Evolutionary conservation across 2,888 invertebrate species (phyloP).

Genomic region (Oxystoma pomonae): DNA sequence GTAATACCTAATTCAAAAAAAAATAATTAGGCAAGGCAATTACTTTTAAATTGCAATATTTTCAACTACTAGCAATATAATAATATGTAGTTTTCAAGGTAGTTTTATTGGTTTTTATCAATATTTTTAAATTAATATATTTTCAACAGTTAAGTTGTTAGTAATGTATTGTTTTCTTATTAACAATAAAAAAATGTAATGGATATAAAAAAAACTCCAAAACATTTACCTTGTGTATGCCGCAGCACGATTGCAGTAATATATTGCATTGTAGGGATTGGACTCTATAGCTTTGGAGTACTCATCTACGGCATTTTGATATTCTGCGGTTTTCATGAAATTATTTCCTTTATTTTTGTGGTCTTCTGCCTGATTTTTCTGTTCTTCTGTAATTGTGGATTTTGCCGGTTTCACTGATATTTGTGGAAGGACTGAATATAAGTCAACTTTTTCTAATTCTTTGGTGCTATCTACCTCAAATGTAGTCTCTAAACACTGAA

Average conservation of each 20-base stretch:
- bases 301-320: slow-evolving; percentile 74
- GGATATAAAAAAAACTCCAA: no score
- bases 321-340: slow-evolving; percentile 81
- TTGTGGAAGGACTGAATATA: slow-evolving; percentile 25
- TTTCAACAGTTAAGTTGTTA: no score
- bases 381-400: slow-evolving; percentile 48
- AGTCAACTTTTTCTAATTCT: slow-evolving; percentile 27
- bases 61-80: no score
- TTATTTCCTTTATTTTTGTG: slow-evolving; percentile 85
- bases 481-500: slow-evolving; percentile 90
- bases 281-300: slow-evolving; percentile 87
- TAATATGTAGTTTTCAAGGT: no score
- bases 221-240: slow-evolving; percentile 81
- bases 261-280: slow-evolving; percentile 87
- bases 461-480: slow-evolving; percentile 60
- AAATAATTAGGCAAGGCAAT: no score
- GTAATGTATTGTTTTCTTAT: no score
- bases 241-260: slow-evolving; percentile 96
- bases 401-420: slow-evolving; percentile 13
- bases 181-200: no score
- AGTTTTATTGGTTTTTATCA: no score
- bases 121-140: no score
- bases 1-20: no score
- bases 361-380: slow-evolving; percentile 69
- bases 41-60: no score